These are phyloP conservation scores for Catamblyrhynchus diadema DNA, from an alignment of 2,797 vertebrate genomes.

Conservation along the genomic window DNA sequence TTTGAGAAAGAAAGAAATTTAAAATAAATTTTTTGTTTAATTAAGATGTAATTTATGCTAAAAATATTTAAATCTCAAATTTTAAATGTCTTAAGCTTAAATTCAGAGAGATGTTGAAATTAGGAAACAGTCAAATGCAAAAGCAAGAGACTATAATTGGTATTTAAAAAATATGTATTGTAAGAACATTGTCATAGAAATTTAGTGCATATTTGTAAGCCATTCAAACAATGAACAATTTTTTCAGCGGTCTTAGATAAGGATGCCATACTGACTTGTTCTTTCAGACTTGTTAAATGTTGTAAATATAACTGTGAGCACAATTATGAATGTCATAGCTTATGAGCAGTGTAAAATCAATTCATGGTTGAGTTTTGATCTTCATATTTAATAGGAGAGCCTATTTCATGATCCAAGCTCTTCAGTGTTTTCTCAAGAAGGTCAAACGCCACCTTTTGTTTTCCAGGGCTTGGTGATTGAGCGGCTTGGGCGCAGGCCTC, in stretches of 20 bases:
- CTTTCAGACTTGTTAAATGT: background rate
- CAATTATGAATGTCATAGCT: background rate
- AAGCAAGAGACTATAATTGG: background rate
- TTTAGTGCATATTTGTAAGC: background rate
- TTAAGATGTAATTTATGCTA: background rate
- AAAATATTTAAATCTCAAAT: background rate
- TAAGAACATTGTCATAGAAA: background rate
- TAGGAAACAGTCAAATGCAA: background rate
- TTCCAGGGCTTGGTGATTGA: constrained; percentile 89
- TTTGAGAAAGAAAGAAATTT: background rate
- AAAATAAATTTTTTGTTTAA: background rate
- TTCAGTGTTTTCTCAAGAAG: background rate
- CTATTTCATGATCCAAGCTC: background rate
- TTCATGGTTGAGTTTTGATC: background rate
- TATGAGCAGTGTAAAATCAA: background rate
- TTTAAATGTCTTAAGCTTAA: background rate
- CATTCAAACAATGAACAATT: background rate
- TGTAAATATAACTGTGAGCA: background rate
- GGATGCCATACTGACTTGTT: background rate
- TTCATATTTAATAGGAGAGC: background rate
- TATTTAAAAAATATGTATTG: background rate
- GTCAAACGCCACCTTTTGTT: background rate
- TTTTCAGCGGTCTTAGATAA: background rate
- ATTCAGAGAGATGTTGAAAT: background rate
- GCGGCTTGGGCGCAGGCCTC: constrained; percentile 82